These are phyloP conservation scores for Setipinna tenuifilis DNA, from an alignment of 2,797 vertebrate genomes.

Conservation along the genomic window DNA sequence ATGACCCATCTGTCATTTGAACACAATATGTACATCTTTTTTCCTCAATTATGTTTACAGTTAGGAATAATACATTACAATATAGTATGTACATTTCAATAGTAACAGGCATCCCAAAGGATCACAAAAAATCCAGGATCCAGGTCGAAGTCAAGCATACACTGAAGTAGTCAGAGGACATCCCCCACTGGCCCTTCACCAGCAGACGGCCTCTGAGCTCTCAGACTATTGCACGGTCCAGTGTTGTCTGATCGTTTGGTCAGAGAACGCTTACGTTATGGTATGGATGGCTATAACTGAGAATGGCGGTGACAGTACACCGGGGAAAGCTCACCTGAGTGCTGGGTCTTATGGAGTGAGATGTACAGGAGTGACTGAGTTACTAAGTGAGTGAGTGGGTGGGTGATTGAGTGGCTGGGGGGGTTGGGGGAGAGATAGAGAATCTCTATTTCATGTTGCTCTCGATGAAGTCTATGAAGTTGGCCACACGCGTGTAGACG, in stretches of 20 bases:
- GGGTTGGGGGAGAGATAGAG: background rate
- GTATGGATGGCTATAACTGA: background rate
- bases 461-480: conserved; percentile 95
- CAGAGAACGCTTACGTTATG: background rate
- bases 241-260: background rate
- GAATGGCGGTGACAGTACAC: background rate
- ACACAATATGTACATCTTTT: conserved; percentile 76
- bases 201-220: background rate
- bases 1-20: conserved; percentile 55
- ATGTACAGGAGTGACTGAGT: background rate
- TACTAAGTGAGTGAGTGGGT: background rate
- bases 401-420: background rate
- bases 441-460: conserved; percentile 86
- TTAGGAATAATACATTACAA: conserved; percentile 63
- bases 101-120: background rate
- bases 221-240: conserved; percentile 16
- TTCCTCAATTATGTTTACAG: conserved; percentile 53
- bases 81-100: conserved; percentile 36
- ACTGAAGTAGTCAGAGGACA: background rate
- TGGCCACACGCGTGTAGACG: conserved; percentile 87
- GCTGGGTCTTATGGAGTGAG: background rate
- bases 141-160: background rate
- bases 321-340: background rate
- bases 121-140: background rate
- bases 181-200: background rate